Base-by-base conservation (phyloP, 2,113 vertebrate genomes). In the Scortum barcoo region DNA sequence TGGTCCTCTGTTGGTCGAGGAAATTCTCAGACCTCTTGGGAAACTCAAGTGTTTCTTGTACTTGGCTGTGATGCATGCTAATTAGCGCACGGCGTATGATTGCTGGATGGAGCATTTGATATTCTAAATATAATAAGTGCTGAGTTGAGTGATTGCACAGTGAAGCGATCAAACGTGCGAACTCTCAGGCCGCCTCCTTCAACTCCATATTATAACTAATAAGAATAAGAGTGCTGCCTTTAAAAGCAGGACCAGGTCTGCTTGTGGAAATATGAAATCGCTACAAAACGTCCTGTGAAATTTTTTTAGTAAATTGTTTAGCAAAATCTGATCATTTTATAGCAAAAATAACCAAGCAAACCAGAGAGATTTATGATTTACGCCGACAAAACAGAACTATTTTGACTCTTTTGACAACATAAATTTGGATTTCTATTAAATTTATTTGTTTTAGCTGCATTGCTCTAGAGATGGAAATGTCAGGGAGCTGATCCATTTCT, bases 41-140 rank as follows among this genome's bases (percentile, higher is more conserved):
- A 28, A 9, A 9, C 36, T 38, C 11, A 0, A 56, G 73, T 28
- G 73, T 51, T 58, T 66, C 57, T 13, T 63, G 28, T 17, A 1
- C 16, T 20, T 20, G 3, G 30, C 56, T 44, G 66, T 3, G n/a
- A 36, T 65, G 80, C 57, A 77, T 77, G 51, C 74, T 78, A 67
- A 78, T 83, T 0, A 30, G 40, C 24, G 7, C n/a, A 0, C n/a
- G 1, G 17, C 38, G 56, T 30, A 2, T 56, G 73, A 77, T 42
- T 50, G 66, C 7, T 40, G 30, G 30, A 16, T 7, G 17, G 28
- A n/a, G 8, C 8, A 7, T 74, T 53, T 36, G 3, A 75, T 54
- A 69, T 60, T 75, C 71, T 7, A 50, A 67, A 68, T 44, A 14
- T 13, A 12, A 6, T 17, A 13, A 42, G 33, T 7, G 66, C 57